phyloP scores from a whole-genome alignment of 1,140 invertebrate genomes.

The Aradophagus sp. region DNA sequence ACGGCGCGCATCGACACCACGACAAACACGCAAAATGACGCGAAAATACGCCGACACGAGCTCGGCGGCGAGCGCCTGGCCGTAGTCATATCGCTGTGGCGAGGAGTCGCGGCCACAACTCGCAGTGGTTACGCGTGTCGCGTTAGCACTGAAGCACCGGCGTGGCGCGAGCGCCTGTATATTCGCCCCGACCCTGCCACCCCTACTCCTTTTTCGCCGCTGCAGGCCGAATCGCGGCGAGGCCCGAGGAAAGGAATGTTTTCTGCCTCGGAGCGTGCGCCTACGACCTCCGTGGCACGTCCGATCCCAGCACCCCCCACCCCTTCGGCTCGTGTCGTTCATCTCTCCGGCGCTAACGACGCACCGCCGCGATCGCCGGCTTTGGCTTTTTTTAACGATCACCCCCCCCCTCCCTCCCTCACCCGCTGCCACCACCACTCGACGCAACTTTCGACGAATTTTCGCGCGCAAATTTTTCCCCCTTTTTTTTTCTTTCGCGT shows the following conservation, averaged over 20 bases:
- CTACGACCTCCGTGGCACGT: conserved; percentile 28
- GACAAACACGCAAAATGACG: conserved; percentile 41
- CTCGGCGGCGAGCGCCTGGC: conserved; percentile 33
- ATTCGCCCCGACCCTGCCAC: conserved; percentile 60
- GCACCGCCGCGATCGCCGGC: neutral
- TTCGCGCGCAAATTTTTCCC: too few relatives aligned
- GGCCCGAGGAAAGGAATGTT: conserved; percentile 55
- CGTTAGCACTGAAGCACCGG: conserved; percentile 70
- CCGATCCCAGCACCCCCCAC: conserved; percentile 5
- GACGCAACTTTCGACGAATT: too few relatives aligned
- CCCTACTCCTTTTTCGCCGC: conserved; percentile 45
- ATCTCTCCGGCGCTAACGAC: conserved; percentile 26
- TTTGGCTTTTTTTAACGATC: too few relatives aligned
- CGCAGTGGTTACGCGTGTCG: conserved; percentile 67
- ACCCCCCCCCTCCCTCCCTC: too few relatives aligned
- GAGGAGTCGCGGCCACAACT: conserved; percentile 29
- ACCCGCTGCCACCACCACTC: conserved; percentile 7
- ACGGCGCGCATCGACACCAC: conserved; percentile 47
- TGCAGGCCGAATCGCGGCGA: conserved; percentile 23
- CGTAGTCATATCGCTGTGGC: conserved; percentile 40
- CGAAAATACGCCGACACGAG: conserved; percentile 51
- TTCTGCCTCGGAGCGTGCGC: conserved; percentile 58
- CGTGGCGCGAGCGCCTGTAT: conserved; percentile 63
- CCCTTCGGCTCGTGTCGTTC: conserved; percentile 7
- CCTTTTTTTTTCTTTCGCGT: too few relatives aligned